These are phyloP conservation scores for Vandiemenella viatica DNA, from an alignment of 2,888 invertebrate species.

Conservation along the genomic window DNA sequence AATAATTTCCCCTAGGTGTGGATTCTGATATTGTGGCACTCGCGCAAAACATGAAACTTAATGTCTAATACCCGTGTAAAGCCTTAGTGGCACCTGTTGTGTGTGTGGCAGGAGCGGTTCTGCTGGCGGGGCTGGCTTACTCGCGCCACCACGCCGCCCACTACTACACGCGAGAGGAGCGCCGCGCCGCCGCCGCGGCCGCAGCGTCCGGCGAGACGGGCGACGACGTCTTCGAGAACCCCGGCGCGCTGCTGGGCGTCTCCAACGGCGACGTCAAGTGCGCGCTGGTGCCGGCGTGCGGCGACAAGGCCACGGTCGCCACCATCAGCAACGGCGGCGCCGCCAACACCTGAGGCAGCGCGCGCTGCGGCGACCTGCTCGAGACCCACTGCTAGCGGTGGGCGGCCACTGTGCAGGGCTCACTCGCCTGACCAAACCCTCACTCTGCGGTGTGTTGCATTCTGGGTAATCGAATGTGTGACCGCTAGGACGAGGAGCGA, in stretches of 20 bases:
- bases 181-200: constrained; percentile 28
- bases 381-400: constrained; percentile 16
- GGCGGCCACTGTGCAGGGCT: too few species aligned
- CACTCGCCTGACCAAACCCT: too few species aligned
- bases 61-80: too few species aligned
- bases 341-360: constrained; percentile 19
- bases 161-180: constrained; percentile 70
- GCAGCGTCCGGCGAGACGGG: too few species aligned
- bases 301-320: constrained; percentile 20
- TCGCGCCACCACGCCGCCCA: constrained; percentile 52
- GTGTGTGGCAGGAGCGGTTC: constrained; percentile 14
- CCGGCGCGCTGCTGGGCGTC: constrained; percentile 29
- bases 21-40: too few species aligned
- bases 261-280: constrained; percentile 33
- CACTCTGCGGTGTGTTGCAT: too few species aligned
- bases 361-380: constrained; percentile 14
- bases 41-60: too few species aligned
- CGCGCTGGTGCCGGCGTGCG: constrained; percentile 13
- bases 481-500: too few species aligned
- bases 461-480: too few species aligned
- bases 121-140: constrained; percentile 39
- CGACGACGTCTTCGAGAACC: constrained; percentile 29
- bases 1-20: too few species aligned
- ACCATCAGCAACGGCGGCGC: constrained; percentile 22
- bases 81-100: too few species aligned